Conservation (phyloP, 1,140 invertebrate species). For the Leptestheria dahalacensis region DNA sequence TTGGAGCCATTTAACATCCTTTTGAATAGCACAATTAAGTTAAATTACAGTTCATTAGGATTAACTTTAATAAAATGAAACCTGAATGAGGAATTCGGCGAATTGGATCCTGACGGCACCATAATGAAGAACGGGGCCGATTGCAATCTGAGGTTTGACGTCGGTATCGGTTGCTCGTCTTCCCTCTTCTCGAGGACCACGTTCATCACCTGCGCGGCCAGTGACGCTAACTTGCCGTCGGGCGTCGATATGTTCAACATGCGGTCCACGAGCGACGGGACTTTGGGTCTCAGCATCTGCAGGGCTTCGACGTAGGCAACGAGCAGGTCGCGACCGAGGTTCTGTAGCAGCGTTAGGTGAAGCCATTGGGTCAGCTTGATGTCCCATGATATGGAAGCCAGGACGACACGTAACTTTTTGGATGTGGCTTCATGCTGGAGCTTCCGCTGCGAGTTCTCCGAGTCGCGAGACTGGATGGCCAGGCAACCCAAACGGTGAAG, state of each 20-base stretch:
- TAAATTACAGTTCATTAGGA: too few species aligned
- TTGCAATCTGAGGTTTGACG: constrained; percentile 22
- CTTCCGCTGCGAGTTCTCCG: constrained; percentile 43
- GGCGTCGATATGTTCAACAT: constrained; percentile 5
- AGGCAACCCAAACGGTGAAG: constrained; percentile 50
- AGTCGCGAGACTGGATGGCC: constrained; percentile 32
- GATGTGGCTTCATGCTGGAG: constrained; percentile 53
- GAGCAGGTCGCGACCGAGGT: constrained; percentile 46
- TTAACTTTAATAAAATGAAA: neutral
- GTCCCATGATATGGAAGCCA: constrained; percentile 53
- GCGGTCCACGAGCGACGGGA: constrained; percentile 53
- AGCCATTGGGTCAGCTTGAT: constrained; percentile 58
- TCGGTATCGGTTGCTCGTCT: neutral
- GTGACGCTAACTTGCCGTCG: neutral
- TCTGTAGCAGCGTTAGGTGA: constrained; percentile 48
- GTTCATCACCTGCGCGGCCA: neutral
- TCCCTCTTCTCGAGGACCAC: neutral
- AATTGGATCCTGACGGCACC: constrained; percentile 10
- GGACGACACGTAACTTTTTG: constrained; percentile 44
- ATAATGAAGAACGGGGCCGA: constrained; percentile 17
- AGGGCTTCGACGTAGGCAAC: constrained; percentile 63
- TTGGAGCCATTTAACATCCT: neutral
- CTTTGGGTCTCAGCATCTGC: constrained; percentile 48
- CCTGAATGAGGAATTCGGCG: neutral
- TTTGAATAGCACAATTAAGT: too few species aligned